A percentile compares a stretch with the other conserved stretches of the same genome.
Evolutionary conservation across 2,113 vertebrate genomes (phyloP).

Genomic region (Plectropomus leopardus): DNA sequence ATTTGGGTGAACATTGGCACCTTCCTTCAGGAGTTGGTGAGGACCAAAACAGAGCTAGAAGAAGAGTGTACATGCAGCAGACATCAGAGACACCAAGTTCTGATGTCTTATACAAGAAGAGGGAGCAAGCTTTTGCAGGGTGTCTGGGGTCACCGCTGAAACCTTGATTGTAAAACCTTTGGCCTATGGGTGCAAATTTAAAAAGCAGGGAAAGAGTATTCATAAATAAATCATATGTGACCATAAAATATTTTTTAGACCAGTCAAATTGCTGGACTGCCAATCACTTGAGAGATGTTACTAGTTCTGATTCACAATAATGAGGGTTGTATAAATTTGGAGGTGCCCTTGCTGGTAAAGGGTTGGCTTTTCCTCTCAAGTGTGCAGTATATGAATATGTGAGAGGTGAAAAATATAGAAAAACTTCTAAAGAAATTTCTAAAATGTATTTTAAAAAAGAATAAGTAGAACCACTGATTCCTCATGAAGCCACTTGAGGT

Average conservation of each 20-base stretch:
- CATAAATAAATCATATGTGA: neutral
- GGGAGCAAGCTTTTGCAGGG: neutral
- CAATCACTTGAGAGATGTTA: neutral
- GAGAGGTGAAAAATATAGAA: neutral
- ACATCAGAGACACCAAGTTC: too few species aligned
- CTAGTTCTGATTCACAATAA: neutral
- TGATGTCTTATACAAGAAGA: too few species aligned
- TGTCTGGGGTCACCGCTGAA: neutral
- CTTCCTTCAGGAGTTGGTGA: neutral
- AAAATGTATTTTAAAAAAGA: neutral
- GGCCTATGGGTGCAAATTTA: neutral
- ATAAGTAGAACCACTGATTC: neutral
- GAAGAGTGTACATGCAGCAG: too few species aligned
- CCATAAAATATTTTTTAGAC: neutral
- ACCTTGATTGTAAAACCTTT: neutral
- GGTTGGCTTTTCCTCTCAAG: neutral
- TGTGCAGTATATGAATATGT: neutral
- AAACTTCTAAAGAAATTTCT: neutral
- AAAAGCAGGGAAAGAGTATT: neutral
- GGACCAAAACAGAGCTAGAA: neutral
- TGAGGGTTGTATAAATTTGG: neutral
- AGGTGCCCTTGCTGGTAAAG: neutral
- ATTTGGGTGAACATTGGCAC: too few species aligned
- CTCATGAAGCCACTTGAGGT: conserved; percentile 7
- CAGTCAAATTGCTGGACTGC: neutral